These are phyloP conservation scores for Himalopsyche japonica DNA, from an alignment of 2,888 invertebrate species.

Conservation along the genomic window DNA sequence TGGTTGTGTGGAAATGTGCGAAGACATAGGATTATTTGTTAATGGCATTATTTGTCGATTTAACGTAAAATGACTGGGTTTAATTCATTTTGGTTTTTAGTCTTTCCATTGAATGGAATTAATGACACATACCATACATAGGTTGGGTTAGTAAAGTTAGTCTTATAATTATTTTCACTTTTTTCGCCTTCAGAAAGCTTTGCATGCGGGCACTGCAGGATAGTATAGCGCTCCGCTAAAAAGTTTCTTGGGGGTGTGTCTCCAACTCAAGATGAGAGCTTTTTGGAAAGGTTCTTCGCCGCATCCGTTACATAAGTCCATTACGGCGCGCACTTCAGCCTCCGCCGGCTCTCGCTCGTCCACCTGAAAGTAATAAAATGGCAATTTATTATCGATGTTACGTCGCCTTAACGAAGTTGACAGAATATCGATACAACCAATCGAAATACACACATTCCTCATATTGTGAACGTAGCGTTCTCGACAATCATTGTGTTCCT, in stretches of 20 bases:
- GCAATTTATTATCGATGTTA: neutral
- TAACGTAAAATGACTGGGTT: neutral
- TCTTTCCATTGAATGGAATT: too few species aligned
- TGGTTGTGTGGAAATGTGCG: too few species aligned
- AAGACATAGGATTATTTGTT: too few species aligned
- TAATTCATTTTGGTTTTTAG: too few species aligned
- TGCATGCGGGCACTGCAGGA: slow-evolving; percentile 68
- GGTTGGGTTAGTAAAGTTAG: neutral
- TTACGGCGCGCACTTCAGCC: slow-evolving; percentile 79
- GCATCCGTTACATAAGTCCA: slow-evolving; percentile 77
- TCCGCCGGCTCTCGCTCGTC: slow-evolving; percentile 83
- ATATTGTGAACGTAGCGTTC: too few species aligned
- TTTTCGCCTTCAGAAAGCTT: slow-evolving; percentile 57
- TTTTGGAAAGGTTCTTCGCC: slow-evolving; percentile 78
- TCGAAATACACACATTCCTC: neutral
- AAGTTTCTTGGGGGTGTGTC: slow-evolving; percentile 70
- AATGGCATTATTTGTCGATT: neutral
- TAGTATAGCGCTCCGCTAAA: slow-evolving; percentile 73
- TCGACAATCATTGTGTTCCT: too few species aligned
- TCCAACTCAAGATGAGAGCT: slow-evolving; percentile 78
- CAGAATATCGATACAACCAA: neutral
- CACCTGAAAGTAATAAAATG: slow-evolving; percentile 50
- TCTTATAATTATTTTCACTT: neutral
- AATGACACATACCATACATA: neutral
- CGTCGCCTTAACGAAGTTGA: neutral